phyloP scores from a whole-genome alignment of 2,113 vertebrate genomes.

The Alaudala cheleensis region DNA sequence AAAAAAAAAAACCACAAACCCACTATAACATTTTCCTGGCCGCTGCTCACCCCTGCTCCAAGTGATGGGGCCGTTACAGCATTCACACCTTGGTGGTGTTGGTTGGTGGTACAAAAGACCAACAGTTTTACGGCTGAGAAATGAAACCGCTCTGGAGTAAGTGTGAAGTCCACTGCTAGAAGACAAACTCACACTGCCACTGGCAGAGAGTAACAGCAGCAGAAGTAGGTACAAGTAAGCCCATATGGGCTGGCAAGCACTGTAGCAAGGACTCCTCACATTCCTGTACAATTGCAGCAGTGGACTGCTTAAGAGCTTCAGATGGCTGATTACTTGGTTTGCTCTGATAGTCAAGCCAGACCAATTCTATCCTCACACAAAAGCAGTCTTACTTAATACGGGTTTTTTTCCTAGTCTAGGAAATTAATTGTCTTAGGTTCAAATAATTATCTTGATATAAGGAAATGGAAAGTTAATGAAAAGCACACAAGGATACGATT shows the following conservation, averaged over 20 bases:
- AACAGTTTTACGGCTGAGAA: background rate
- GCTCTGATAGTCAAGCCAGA: background rate
- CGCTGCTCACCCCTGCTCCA: background rate
- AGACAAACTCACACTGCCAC: rapidly evolving
- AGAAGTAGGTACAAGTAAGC: background rate
- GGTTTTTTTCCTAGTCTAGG: background rate
- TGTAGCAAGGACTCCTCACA: background rate
- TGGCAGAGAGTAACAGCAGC: background rate
- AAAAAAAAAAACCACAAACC: background rate
- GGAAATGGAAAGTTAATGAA: background rate
- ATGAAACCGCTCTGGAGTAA: background rate
- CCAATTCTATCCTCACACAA: background rate
- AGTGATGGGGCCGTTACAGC: background rate
- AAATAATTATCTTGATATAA: background rate
- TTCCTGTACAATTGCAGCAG: background rate
- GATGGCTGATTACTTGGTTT: background rate
- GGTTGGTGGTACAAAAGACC: background rate
- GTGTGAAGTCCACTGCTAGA: background rate
- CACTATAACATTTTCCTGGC: background rate
- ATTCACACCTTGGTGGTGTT: background rate
- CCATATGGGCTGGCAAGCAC: background rate
- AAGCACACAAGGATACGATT: background rate
- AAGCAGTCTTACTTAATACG: background rate
- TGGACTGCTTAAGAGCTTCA: background rate
- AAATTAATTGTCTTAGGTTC: background rate